Evolutionary conservation across 1,140 invertebrate species (phyloP).

Genomic region (Eurytemora carolleeae): DNA sequence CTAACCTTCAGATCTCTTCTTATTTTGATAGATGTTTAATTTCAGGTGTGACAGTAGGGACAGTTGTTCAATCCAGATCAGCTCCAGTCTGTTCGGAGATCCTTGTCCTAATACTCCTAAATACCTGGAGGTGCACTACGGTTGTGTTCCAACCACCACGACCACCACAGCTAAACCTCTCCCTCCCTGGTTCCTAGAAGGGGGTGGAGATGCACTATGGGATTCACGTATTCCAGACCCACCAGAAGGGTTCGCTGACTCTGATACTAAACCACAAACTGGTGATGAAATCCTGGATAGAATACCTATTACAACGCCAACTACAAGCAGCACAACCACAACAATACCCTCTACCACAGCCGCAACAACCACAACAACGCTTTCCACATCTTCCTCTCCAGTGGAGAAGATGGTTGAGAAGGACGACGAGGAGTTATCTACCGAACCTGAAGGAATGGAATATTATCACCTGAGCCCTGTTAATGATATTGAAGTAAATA

Average conservation of each 20-base stretch:
- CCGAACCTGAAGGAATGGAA: not conserved
- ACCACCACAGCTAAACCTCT: conserved; percentile 11
- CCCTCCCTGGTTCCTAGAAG: conserved; percentile 14
- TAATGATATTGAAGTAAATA: not conserved
- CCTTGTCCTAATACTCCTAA: conserved; percentile 78
- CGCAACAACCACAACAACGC: not conserved
- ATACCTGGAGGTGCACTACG: conserved; percentile 85
- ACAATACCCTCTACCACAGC: not conserved
- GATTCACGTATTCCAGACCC: not conserved
- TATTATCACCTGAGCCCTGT: not conserved
- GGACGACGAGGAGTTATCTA: too few relatives aligned
- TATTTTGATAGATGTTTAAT: too few relatives aligned
- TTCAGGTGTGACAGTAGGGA: conserved; percentile 17
- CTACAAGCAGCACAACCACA: not conserved
- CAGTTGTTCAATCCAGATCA: conserved; percentile 60
- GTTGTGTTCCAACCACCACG: conserved; percentile 43
- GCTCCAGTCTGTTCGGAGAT: conserved; percentile 67
- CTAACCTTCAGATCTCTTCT: too few relatives aligned
- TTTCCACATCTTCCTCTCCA: too few relatives aligned
- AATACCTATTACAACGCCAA: not conserved
- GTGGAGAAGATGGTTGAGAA: too few relatives aligned
- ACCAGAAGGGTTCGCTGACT: not conserved
- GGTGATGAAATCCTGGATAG: not conserved
- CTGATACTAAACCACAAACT: not conserved
- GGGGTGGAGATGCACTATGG: too few relatives aligned